A percentile compares a stretch with the other conserved stretches of the same genome.
Evolutionary conservation across 2,888 invertebrate genomes (phyloP).

Genomic region (Ceraclea dissimilis): DNA sequence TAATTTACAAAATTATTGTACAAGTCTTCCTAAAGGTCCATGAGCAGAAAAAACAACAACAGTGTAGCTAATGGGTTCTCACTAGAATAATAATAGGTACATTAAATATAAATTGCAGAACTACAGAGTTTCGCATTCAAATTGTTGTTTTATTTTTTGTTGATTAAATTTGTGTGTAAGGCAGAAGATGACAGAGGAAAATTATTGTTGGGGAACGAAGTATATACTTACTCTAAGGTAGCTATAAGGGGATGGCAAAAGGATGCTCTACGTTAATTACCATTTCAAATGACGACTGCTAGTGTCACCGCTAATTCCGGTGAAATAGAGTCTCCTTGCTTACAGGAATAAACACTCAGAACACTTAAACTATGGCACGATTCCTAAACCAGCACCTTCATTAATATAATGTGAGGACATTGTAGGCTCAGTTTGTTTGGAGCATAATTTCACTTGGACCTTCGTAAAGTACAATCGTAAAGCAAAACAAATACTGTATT

Average conservation of each 20-base stretch:
- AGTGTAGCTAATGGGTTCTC: background rate
- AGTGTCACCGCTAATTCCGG: conserved; percentile 21
- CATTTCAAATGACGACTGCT: conserved; percentile 24
- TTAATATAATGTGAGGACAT: no score
- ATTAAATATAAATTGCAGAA: background rate
- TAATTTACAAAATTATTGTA: no score
- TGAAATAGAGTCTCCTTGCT: conserved; percentile 14
- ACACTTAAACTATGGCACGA: background rate
- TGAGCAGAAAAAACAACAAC: background rate
- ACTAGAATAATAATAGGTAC: background rate
- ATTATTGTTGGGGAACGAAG: background rate
- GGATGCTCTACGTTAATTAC: conserved; percentile 18
- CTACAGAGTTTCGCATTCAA: background rate
- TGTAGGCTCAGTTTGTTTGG: no score
- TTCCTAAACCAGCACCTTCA: no score
- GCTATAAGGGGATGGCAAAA: conserved; percentile 2
- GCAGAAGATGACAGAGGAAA: background rate
- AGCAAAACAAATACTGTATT: no score
- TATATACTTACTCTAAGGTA: no score
- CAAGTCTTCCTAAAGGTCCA: background rate
- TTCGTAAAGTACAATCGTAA: no score
- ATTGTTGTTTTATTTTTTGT: conserved; percentile 1
- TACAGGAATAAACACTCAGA: background rate
- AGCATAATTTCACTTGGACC: no score
- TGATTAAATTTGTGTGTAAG: background rate